Conservation (phyloP, 2,797 vertebrate species). For the Menidia menidia region DNA sequence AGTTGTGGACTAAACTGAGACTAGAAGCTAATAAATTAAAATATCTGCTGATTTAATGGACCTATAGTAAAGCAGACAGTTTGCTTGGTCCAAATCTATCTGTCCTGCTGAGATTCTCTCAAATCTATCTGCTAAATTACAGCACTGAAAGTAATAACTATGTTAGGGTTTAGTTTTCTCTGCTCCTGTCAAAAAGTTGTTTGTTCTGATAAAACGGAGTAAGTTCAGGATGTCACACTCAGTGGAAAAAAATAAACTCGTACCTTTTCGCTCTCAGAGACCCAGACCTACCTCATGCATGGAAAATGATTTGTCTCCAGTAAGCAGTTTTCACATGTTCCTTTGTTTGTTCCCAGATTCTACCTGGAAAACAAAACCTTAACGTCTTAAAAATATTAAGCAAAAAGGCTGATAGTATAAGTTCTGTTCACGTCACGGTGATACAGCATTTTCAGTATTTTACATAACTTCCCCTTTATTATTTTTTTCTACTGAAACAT, state of each 20-base stretch:
- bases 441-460: conserved; percentile 18
- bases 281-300: too few relatives aligned
- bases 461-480: conserved; percentile 24
- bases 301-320: too few relatives aligned
- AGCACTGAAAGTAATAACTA: neutral
- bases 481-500: neutral
- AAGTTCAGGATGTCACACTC: too few relatives aligned
- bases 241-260: too few relatives aligned
- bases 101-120: neutral
- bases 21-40: neutral
- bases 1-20: conserved; percentile 45
- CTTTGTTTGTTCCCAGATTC: too few relatives aligned
- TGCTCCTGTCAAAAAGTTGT: too few relatives aligned
- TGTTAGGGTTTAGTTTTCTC: too few relatives aligned
- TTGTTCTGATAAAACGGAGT: too few relatives aligned
- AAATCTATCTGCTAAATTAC: neutral
- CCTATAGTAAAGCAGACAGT: conserved; percentile 1
- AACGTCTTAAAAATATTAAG: too few relatives aligned
- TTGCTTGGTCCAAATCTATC: conserved; percentile 4
- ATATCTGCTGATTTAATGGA: conserved; percentile 51
- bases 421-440: conserved; percentile 15
- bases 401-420: neutral
- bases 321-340: too few relatives aligned
- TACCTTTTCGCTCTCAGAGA: too few relatives aligned
- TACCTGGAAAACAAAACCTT: too few relatives aligned